phyloP scores from a whole-genome alignment of 1,140 invertebrate genomes.

The Ectropis grisescens region DNA sequence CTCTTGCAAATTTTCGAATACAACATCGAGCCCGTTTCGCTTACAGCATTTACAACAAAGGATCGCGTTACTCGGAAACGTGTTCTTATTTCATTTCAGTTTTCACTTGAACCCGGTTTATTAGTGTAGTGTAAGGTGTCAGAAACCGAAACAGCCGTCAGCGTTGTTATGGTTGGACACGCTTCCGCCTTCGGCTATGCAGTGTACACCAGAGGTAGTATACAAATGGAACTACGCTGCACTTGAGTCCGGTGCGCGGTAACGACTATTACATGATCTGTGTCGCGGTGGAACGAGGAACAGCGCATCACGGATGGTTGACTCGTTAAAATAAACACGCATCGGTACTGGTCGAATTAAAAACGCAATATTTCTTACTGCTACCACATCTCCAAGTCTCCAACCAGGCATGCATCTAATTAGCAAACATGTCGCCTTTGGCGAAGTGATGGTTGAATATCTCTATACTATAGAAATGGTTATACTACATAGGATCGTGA shows the following conservation, averaged over 20 bases:
- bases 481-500: too few species aligned
- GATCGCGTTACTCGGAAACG: slow-evolving; percentile 31
- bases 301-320: slow-evolving; percentile 25
- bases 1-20: too few species aligned
- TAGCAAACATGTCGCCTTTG: too few species aligned
- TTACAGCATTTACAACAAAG: background rate
- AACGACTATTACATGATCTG: too few species aligned
- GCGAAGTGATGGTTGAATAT: too few species aligned
- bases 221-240: slow-evolving; percentile 1
- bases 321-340: slow-evolving; percentile 40
- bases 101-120: slow-evolving; percentile 38
- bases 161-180: slow-evolving; percentile 38
- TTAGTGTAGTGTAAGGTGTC: slow-evolving; percentile 39
- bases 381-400: too few species aligned
- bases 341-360: slow-evolving; percentile 18
- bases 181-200: slow-evolving; percentile 35
- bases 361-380: too few species aligned
- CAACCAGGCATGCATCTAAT: too few species aligned
- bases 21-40: too few species aligned
- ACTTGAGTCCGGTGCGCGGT: too few species aligned
- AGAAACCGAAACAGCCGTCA: slow-evolving; percentile 31
- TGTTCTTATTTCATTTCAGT: slow-evolving; percentile 32
- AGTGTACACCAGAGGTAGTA: background rate
- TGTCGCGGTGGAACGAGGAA: slow-evolving; percentile 22
- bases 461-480: too few species aligned